phyloP scores from a whole-genome alignment of 2,888 invertebrate species.

The Troides aeacus region DNA sequence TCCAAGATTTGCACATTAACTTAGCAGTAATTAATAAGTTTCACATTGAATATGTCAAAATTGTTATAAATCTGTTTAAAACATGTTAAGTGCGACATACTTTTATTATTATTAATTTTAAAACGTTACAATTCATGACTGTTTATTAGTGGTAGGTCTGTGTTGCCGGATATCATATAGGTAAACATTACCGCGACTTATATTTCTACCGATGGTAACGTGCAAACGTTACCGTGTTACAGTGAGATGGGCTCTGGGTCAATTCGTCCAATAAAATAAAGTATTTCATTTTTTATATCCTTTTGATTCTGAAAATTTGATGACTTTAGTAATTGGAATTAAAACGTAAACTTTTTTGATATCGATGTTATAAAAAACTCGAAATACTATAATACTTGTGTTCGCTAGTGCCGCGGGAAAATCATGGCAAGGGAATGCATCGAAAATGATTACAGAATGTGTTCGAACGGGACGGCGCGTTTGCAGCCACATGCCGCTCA shows the following conservation, averaged over 20 bases:
- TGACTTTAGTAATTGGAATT: not conserved
- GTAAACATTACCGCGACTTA: no score
- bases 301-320: not conserved
- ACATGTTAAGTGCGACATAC: not conserved
- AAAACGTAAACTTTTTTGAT: conserved; percentile 32
- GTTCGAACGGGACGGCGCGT: conserved; percentile 67
- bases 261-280: no score
- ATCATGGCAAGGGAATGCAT: conserved; percentile 78
- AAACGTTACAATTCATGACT: not conserved
- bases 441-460: conserved; percentile 79
- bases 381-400: conserved; percentile 55
- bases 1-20: conserved; percentile 60
- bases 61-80: no score
- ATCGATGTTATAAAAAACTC: conserved; percentile 44
- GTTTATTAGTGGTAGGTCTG: no score
- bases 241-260: no score
- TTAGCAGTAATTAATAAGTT: conserved; percentile 37
- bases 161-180: no score
- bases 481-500: conserved; percentile 70
- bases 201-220: no score
- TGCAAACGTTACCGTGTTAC: no score
- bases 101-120: not conserved
- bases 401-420: conserved; percentile 69
- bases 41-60: conserved; percentile 5
- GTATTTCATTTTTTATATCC: not conserved